phyloP scores from a whole-genome alignment of 2,888 invertebrate species.

The Marasmarcha lunaedactyla region DNA sequence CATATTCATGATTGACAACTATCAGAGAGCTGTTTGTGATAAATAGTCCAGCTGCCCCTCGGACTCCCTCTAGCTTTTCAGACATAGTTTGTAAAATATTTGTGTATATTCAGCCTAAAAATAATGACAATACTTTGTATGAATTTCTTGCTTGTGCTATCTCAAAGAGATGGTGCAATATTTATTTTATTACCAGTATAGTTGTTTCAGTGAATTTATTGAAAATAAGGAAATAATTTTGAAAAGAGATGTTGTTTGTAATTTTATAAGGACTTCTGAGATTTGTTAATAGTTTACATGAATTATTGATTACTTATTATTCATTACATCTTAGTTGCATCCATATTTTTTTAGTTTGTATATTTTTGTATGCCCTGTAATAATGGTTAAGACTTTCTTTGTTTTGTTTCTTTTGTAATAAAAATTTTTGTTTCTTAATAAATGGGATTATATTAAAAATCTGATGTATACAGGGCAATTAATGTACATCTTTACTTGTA shows the following conservation, averaged over 20 bases:
- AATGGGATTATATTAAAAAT: neutral
- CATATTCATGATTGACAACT: slow-evolving; percentile 30
- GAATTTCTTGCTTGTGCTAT: slow-evolving; percentile 25
- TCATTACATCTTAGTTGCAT: slow-evolving; percentile 25
- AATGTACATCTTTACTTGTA: neutral
- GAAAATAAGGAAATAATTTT: slow-evolving; percentile 42
- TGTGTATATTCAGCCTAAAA: slow-evolving; percentile 1
- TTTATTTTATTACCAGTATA: slow-evolving; percentile 22
- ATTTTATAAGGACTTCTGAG: slow-evolving; percentile 51
- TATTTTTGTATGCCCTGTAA: slow-evolving; percentile 7
- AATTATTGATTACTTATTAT: slow-evolving; percentile 30
- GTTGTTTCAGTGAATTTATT: slow-evolving; percentile 36
- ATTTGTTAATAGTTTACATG: slow-evolving; percentile 55
- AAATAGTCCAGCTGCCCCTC: slow-evolving; percentile 38
- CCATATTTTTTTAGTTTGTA: slow-evolving; percentile 23
- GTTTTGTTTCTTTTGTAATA: neutral
- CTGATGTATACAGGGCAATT: neutral
- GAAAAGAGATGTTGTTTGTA: slow-evolving; percentile 36
- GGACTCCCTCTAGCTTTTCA: neutral
- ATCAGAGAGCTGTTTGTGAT: slow-evolving; percentile 55
- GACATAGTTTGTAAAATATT: slow-evolving; percentile 3
- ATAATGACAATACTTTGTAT: slow-evolving; percentile 5
- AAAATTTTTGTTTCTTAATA: neutral
- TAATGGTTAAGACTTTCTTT: slow-evolving; percentile 3
- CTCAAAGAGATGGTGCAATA: slow-evolving; percentile 26